These are phyloP conservation scores for Bruchidius siliquastri DNA, from an alignment of 2,888 invertebrate genomes.

Conservation along the genomic window DNA sequence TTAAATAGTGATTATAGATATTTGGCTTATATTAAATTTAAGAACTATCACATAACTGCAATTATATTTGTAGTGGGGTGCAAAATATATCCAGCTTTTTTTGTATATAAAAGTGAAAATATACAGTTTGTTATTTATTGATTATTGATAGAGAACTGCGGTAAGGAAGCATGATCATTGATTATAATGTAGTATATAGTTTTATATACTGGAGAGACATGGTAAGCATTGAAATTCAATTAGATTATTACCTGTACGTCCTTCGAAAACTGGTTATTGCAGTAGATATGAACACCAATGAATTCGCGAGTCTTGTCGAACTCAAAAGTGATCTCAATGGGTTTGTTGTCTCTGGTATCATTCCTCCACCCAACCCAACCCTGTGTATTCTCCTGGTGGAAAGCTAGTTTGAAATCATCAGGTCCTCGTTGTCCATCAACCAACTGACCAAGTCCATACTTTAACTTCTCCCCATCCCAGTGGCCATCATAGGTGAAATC, in stretches of 20 bases:
- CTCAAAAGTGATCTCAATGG: conserved; percentile 69
- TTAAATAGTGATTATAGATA: no score
- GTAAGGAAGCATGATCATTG: no score
- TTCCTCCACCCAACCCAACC: conserved; percentile 93
- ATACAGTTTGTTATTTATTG: no score
- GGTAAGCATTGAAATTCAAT: no score
- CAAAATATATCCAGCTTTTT: no score
- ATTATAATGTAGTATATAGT: no score
- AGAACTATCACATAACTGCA: no score
- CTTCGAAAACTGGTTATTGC: conserved; percentile 80
- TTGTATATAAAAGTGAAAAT: no score
- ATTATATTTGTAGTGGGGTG: no score
- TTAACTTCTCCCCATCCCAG: conserved; percentile 70
- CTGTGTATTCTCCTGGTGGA: conserved; percentile 60
- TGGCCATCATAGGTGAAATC: conserved; percentile 84
- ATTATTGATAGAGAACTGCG: no score
- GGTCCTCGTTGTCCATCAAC: conserved; percentile 77
- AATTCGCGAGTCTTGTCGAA: conserved; percentile 87
- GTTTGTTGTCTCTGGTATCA: conserved; percentile 60
- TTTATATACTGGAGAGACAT: no score
- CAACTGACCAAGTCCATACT: conserved; percentile 78
- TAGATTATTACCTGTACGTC: conserved; percentile 58
- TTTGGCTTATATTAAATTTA: no score
- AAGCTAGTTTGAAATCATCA: conserved; percentile 65
- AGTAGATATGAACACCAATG: conserved; percentile 72